Evolutionary conservation across 2,888 invertebrate genomes (phyloP).

Genomic region (Acrocyrtus sp.): DNA sequence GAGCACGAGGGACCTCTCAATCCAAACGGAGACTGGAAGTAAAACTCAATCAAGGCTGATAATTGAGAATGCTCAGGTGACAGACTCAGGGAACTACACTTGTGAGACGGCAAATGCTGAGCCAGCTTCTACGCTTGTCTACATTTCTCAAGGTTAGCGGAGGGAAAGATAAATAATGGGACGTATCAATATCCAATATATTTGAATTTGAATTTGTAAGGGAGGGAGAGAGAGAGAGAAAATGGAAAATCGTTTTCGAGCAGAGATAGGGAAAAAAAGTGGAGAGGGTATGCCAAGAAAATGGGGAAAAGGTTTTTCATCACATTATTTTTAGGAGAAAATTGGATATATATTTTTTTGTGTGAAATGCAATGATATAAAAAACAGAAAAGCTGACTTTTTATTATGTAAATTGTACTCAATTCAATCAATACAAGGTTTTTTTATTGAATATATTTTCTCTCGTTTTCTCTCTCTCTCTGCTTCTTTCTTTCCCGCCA

Average conservation of each 20-base stretch:
- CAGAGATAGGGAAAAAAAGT: no score
- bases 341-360: no score
- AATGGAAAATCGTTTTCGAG: conserved; percentile 2
- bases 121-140: conserved; percentile 88
- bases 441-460: no score
- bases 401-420: no score
- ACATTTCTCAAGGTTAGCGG: conserved; percentile 82
- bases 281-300: no score
- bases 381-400: no score
- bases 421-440: no score
- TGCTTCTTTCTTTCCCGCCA: conserved; percentile 8
- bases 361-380: no score
- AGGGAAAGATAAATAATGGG: no score
- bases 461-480: no score
- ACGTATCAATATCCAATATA: not conserved
- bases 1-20: conserved; percentile 67
- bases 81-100: conserved; percentile 91
- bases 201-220: not conserved
- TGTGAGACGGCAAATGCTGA: conserved; percentile 90
- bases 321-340: no score
- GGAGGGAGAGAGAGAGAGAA: not conserved
- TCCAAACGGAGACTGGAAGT: conserved; percentile 84
- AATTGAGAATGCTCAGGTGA: conserved; percentile 82
- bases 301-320: not conserved
- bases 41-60: conserved; percentile 86